A percentile compares a stretch with the other conserved stretches of the same genome.
Conservation (phyloP, 2,888 invertebrate genomes). For the Drosophila emarginata region DNA sequence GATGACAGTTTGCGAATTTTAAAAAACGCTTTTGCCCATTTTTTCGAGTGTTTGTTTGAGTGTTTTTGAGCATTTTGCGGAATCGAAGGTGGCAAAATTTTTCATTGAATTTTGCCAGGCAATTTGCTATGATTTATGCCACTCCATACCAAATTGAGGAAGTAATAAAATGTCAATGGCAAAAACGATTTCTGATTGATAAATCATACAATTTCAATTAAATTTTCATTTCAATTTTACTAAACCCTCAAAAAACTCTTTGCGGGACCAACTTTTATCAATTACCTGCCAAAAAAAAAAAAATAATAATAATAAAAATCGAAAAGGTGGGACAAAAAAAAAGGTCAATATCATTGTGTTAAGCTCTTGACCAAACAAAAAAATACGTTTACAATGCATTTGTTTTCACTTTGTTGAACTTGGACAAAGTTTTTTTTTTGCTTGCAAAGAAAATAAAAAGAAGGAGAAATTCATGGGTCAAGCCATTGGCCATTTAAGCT, state of each 20-base stretch:
- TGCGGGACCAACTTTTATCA: constrained; percentile 38
- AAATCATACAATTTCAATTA: constrained; percentile 20
- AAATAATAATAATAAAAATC: not conserved
- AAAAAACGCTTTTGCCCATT: constrained; percentile 51
- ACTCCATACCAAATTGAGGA: constrained; percentile 41
- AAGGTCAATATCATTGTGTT: constrained; percentile 26
- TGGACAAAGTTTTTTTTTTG: constrained; percentile 54
- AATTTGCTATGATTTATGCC: constrained; percentile 36
- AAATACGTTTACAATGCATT: constrained; percentile 39
- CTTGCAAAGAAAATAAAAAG: constrained; percentile 19
- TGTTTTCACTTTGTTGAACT: constrained; percentile 60
- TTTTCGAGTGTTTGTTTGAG: constrained; percentile 23
- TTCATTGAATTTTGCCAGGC: constrained; percentile 3
- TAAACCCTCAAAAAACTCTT: constrained; percentile 18
- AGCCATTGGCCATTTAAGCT: constrained; percentile 62
- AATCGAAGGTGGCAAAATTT: constrained; percentile 20
- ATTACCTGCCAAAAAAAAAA: constrained; percentile 23
- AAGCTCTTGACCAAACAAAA: constrained; percentile 24
- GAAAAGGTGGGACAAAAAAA: constrained; percentile 34
- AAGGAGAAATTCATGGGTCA: constrained; percentile 41
- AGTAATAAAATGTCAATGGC: constrained; percentile 40
- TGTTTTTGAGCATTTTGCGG: constrained; percentile 54
- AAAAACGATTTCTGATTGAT: constrained; percentile 24
- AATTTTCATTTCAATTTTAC: constrained; percentile 19
- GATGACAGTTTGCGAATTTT: constrained; percentile 70